Base-by-base conservation (phyloP, 2,888 invertebrate species). In the Lithophane semibrunnea region DNA sequence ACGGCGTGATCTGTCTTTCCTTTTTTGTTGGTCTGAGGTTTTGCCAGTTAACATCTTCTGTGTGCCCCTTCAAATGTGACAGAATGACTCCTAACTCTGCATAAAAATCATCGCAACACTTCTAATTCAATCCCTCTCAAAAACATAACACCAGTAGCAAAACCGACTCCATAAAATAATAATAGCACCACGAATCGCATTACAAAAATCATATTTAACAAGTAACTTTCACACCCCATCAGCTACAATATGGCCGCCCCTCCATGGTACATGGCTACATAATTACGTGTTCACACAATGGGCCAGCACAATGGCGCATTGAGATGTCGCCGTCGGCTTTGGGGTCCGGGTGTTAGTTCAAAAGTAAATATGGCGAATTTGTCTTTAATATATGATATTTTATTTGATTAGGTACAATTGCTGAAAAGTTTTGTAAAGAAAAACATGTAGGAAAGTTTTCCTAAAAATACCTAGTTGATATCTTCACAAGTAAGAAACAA, bases 141-240 rank as follows among this genome's bases (percentile, higher is more conserved):
- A 76, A 82, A 56, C 58, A 69, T 61, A 66, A 77, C 69, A 67
- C 67, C 49, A 74, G 73, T 71, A 61, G 61, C 80, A 76, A 76
- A 76, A 73, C 7, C 64, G 63, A 82, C 79, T 77, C 75, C 75
- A 79, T 75, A 85, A 68, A 86, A 87, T 88, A 88, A 88, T 86
- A 88, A 86, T 87, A 85, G 75, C 58, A 63, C 68, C 77, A 80
- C 88, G 91, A 91, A 91, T 92, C 92, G 82, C 90, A 90, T 92
- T 92, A 92, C 92, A 88, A 92, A 91, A 92, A 92, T 91, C 91
- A 92, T 90, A 91, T 92, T 92, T 90, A 90, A 90, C 90, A 86
- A 85, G 88, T 90, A 88, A 91, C 86, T 88, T 91, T 92, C 89
- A 90, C 92, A 92, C 93, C 92, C 93, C 88, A 88, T 88, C 86